Evolutionary conservation across 2,797 vertebrate species (phyloP).

Genomic region (Hapalemur alaotrensis): DNA sequence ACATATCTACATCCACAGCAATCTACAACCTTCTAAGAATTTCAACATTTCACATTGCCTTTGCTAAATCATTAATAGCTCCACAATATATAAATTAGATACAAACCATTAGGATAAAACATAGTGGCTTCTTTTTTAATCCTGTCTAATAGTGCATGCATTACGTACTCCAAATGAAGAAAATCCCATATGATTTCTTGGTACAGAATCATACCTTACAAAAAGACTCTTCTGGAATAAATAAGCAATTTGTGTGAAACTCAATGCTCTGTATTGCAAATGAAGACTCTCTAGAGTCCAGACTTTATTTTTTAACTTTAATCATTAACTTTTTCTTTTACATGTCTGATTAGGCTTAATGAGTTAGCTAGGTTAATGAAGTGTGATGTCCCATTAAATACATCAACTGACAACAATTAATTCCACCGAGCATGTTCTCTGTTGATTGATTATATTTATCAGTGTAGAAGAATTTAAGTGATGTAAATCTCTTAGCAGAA

Average conservation of each 20-base stretch:
- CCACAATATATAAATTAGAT: neutral
- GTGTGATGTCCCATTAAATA: slow-evolving; percentile 71
- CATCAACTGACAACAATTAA: slow-evolving; percentile 73
- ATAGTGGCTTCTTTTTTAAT: neutral
- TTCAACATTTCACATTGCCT: neutral
- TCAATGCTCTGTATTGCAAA: neutral
- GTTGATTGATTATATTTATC: slow-evolving; percentile 71
- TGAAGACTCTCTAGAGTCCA: slow-evolving; percentile 47
- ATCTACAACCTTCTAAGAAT: neutral
- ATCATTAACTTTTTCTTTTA: slow-evolving; percentile 51
- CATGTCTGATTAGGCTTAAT: slow-evolving; percentile 67
- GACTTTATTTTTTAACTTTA: slow-evolving; percentile 63
- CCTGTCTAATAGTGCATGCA: neutral
- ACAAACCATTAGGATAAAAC: neutral
- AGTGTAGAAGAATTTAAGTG: slow-evolving; percentile 50
- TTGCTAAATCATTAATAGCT: neutral
- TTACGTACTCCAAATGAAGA: slow-evolving; percentile 1
- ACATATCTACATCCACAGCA: neutral
- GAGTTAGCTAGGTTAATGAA: slow-evolving; percentile 72
- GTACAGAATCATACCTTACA: slow-evolving; percentile 25
- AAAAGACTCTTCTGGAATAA: slow-evolving; percentile 61
- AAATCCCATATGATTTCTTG: slow-evolving; percentile 20
- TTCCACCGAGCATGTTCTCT: slow-evolving; percentile 53
- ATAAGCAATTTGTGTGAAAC: slow-evolving; percentile 6
- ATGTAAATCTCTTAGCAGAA: slow-evolving; percentile 50